phyloP scores from a whole-genome alignment of 1,140 invertebrate species.

The Asobara japonica region DNA sequence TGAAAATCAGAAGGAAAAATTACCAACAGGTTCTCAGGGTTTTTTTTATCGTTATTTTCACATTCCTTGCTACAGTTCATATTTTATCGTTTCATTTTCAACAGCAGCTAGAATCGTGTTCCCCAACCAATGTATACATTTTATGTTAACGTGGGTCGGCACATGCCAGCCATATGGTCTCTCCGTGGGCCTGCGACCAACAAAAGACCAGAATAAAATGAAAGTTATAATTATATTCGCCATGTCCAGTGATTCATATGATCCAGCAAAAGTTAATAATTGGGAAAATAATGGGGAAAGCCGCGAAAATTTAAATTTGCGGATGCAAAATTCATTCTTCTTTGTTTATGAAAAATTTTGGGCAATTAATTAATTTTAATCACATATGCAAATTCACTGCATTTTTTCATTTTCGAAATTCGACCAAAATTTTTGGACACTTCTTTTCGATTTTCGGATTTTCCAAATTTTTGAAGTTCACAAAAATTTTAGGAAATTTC shows the following conservation, averaged over 20 bases:
- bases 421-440: too few relatives aligned
- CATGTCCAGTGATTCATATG: not conserved
- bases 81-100: not conserved
- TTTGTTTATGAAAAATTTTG: too few relatives aligned
- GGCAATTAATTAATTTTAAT: too few relatives aligned
- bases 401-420: too few relatives aligned
- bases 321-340: too few relatives aligned
- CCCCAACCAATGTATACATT: not conserved
- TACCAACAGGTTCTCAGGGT: too few relatives aligned
- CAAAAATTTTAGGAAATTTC: too few relatives aligned
- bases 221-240: not conserved
- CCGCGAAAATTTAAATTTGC: too few relatives aligned
- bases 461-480: too few relatives aligned
- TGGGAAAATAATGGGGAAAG: not conserved
- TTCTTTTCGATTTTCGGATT: too few relatives aligned
- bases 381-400: too few relatives aligned
- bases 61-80: not conserved
- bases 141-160: constrained; percentile 8
- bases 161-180: constrained; percentile 27
- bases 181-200: not conserved
- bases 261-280: not conserved
- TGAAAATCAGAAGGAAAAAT: too few relatives aligned
- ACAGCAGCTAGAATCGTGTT: not conserved
- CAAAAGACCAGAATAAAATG: not conserved
- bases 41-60: not conserved